Evolutionary conservation across 2,113 vertebrate species (phyloP), one percentile per base, ranked within the genome.

Genomic region (Paramormyrops kingsleyae): DNA sequence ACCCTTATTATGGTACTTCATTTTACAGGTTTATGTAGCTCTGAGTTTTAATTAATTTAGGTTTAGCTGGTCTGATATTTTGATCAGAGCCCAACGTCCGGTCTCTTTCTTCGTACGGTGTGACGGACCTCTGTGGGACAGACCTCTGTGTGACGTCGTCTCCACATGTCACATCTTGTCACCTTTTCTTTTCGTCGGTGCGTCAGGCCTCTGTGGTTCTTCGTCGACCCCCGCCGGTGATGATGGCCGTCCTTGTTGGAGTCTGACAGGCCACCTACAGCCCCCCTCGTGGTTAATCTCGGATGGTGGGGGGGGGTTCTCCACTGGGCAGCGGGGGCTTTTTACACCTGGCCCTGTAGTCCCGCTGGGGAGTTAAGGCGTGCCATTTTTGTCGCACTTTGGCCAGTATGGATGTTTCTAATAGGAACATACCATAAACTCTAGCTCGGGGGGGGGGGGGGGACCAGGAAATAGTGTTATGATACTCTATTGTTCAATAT

Each of bases 221-320:
- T 88, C 95, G 95, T 95, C 94, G 92, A 95, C 94, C 94, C 90
- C 90, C 24, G 3, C 3, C 90, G 94, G 93, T 92, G 92, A 92
- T 93, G 95, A 95, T 95, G 94, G 94, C 92, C 91, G 85, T 62
- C 91, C 94, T 92, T 93, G 89, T 88, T 87, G 19, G 21, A 91
- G 89, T 92, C 90, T 89, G 94, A 93, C 91, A 94, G 92, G 89
- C 94, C 91, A 70, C 62, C 94, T 95, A 21, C 94, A 94, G 94
- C 94, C 93, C 93, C 92, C 91, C 94, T 95, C 93, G 91, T 92
- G 66, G 92, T 94, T 92, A 90, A 77, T 77, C 35, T 77, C 15
- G 5, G 27, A 42, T 5, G 2, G 15, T 77, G 70, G 70, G 70
- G 10, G 3, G 27, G 9, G 70, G 70, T 12, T 13, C 27, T 31